Conservation (phyloP, 2,888 invertebrate species). For the Scaptomyza tumidula region DNA sequence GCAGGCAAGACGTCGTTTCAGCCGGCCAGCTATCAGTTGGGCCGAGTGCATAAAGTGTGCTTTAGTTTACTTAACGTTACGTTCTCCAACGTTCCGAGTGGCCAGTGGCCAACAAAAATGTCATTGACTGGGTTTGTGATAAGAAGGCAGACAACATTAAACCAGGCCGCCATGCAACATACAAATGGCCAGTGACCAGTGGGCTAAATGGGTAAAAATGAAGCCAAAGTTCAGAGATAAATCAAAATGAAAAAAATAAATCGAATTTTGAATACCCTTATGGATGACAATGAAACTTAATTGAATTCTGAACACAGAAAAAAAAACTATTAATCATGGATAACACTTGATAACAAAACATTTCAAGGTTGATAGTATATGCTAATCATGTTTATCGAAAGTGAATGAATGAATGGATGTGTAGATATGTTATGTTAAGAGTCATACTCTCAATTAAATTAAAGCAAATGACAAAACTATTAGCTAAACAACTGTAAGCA, state of each 20-base stretch:
- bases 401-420: not conserved
- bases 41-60: conserved; percentile 35
- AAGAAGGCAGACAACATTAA: conserved; percentile 36
- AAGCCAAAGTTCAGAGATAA: conserved; percentile 13
- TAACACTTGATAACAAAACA: not conserved
- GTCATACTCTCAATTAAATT: not conserved
- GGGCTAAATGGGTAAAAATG: conserved; percentile 7
- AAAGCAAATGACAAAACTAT: not conserved
- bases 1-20: conserved; percentile 28
- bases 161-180: conserved; percentile 31
- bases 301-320: conserved; percentile 3
- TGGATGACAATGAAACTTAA: not conserved
- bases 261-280: too few relatives aligned
- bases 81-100: conserved; percentile 16
- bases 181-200: conserved; percentile 22
- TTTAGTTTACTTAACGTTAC: conserved; percentile 28
- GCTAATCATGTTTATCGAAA: not conserved
- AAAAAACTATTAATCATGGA: not conserved
- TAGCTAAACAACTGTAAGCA: not conserved
- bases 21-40: conserved; percentile 49
- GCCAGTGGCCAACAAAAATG: conserved; percentile 64
- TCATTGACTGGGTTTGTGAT: conserved; percentile 63
- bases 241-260: too few relatives aligned
- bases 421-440: not conserved
- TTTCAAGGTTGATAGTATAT: not conserved